Base-by-base conservation (phyloP, 1,140 invertebrate species). In the Dysdera silvatica region DNA sequence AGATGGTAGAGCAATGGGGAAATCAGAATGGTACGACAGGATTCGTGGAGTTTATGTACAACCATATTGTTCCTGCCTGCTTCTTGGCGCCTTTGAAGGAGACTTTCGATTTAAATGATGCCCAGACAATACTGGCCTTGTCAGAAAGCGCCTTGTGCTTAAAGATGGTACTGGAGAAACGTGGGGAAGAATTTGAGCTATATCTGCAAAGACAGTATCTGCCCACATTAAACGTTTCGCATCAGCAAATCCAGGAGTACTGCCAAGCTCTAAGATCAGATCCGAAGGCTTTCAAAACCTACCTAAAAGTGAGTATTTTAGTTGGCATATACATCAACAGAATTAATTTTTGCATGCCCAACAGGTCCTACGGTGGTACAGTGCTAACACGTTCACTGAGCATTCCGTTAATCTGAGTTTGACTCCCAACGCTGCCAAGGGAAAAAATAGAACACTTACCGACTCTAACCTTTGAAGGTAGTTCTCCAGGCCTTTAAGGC, bases 61-160 rank as follows among this genome's bases (percentile, higher is more conserved):
- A 80, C 58, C 72, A 77, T 64, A 80, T 83, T 54, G 74, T 83
- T 31, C 80, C 81, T 45, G 80, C 81, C 3, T 83, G 82, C 71
- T 81, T 83, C 64, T 57, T 80, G 64, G 80, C 79, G 26, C 81
- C 81, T 4, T 60, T 81, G 55, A 80, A 79, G 70, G 73, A 76
- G n/a, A 76, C 74, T 6, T 83, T 82, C 74, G 80, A 82, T 68
- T 69, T 82, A 6, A 73, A 70, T 47, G 81, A 83, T 75, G 81
- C 77, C 32, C 81, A 82, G 68, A 80, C 79, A 8, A 68, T 78
- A n/a, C 37, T 60, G 43, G 65, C 65, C 31, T 43, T 66, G 3
- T 61, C 58, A 4, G 65, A 66, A 41, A 66, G 65, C 61, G 65
- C 65, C 29, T 20, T 52, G 3, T 66, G 65, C 32, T 24, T 66